Percentiles rank a stretch among this genome's conserved stretches.
phyloP scores from a whole-genome alignment of 2,888 invertebrate species.

The Hoplodrina blanda region DNA sequence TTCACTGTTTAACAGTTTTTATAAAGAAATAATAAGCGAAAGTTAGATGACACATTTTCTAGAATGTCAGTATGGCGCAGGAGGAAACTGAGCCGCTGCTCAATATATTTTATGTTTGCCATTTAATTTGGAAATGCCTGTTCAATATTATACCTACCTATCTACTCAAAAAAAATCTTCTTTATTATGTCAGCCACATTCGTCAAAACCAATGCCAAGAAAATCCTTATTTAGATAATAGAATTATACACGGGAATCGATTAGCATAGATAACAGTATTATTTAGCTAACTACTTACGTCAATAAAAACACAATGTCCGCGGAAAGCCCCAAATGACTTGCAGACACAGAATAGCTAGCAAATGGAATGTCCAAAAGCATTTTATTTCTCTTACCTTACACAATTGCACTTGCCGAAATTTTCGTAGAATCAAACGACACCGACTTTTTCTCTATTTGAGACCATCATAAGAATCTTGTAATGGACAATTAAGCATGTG shows the following conservation, averaged over 20 bases:
- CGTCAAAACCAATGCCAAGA: not conserved
- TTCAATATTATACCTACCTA: not conserved
- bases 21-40: not conserved
- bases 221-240: constrained; percentile 4
- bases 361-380: constrained; percentile 19
- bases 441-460: too few relatives aligned
- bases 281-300: constrained; percentile 50
- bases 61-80: not conserved
- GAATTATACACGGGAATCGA: constrained; percentile 15
- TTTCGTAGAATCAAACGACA: too few relatives aligned
- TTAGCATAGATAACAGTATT: constrained; percentile 50
- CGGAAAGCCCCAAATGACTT: constrained; percentile 61
- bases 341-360: constrained; percentile 19
- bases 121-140: not conserved
- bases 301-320: constrained; percentile 55
- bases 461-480: too few relatives aligned
- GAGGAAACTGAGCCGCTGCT: too few relatives aligned
- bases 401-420: not conserved
- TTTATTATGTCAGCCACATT: not conserved
- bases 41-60: constrained; percentile 1
- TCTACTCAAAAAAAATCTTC: not conserved
- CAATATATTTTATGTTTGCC: not conserved
- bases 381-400: not conserved
- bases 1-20: constrained; percentile 9
- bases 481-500: too few relatives aligned